Conservation (phyloP, 1,140 invertebrate species). For the Drosophila mayri region DNA sequence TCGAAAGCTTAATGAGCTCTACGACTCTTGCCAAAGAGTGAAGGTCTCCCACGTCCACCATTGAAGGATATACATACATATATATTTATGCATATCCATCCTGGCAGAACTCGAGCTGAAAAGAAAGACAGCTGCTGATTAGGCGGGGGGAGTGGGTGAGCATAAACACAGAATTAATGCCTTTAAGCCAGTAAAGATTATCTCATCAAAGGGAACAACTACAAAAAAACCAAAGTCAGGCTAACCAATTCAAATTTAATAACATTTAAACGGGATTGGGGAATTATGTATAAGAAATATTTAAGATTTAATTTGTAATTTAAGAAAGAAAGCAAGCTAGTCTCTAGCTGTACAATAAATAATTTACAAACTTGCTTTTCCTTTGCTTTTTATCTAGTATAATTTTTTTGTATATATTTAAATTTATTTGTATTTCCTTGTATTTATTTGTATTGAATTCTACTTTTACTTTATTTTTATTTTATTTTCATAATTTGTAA, state of each 20-base stretch:
- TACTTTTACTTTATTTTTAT: no score
- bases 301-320: no score
- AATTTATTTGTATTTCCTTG: no score
- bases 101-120: not conserved
- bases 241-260: not conserved
- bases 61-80: constrained; percentile 1
- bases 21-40: not conserved
- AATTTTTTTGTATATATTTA: no score
- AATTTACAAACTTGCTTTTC: no score
- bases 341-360: no score
- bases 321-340: no score
- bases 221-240: not conserved
- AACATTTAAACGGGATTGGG: not conserved
- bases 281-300: not conserved
- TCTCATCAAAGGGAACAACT: constrained; percentile 1
- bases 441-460: no score
- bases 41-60: constrained; percentile 7
- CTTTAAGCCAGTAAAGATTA: constrained; percentile 10
- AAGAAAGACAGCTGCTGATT: constrained; percentile 33
- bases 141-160: constrained; percentile 1
- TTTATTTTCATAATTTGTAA: not conserved
- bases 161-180: constrained; percentile 10
- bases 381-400: no score
- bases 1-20: constrained; percentile 72
- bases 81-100: not conserved